Conservation (phyloP, 2,797 vertebrate genomes). For the Bovichtus variegatus region DNA sequence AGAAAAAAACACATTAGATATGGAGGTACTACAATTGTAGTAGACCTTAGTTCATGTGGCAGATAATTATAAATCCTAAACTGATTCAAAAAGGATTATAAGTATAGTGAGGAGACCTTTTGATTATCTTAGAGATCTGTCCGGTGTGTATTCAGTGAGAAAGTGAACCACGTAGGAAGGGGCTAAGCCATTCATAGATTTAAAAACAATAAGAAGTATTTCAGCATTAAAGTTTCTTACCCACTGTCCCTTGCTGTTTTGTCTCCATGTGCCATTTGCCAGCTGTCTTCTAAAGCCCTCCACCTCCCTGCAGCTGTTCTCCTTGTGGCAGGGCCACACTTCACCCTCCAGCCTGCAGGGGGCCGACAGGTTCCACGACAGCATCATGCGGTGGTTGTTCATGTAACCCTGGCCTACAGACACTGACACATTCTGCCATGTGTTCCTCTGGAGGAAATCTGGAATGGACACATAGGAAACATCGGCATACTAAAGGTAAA, state of each 20-base stretch:
- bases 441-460: conserved; percentile 65
- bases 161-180: too few relatives aligned
- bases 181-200: too few relatives aligned
- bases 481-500: not conserved
- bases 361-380: conserved; percentile 83
- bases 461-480: not conserved
- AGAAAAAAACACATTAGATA: too few relatives aligned
- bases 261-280: conserved; percentile 60
- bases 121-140: too few relatives aligned
- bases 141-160: too few relatives aligned
- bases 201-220: not conserved
- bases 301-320: conserved; percentile 61
- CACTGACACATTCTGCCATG: conserved; percentile 73
- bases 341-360: conserved; percentile 86
- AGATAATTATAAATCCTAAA: too few relatives aligned
- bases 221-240: conserved; percentile 58
- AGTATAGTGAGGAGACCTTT: too few relatives aligned
- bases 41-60: too few relatives aligned
- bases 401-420: conserved; percentile 54
- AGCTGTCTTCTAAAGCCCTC: conserved; percentile 54
- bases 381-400: conserved; percentile 21
- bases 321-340: conserved; percentile 83
- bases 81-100: too few relatives aligned
- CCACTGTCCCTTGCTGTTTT: conserved; percentile 72
- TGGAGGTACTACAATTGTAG: too few relatives aligned